These are phyloP conservation scores for Bombylius major DNA, from an alignment of 2,888 invertebrate species.

Conservation along the genomic window DNA sequence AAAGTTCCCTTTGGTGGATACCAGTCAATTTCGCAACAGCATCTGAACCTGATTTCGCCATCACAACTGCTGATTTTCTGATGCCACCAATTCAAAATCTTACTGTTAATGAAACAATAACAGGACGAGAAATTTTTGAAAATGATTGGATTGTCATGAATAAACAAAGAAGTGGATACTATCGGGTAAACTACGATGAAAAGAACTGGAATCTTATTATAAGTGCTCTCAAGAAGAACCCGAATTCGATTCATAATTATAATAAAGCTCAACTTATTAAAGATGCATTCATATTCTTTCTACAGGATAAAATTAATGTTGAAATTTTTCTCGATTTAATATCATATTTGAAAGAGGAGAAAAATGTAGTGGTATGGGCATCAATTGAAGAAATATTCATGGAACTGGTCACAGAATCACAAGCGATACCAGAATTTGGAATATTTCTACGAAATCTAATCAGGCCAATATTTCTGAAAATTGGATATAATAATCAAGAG, in stretches of 20 bases:
- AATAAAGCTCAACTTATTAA: constrained; percentile 79
- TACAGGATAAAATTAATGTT: background rate
- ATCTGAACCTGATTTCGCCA: constrained; percentile 25
- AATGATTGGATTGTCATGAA: constrained; percentile 31
- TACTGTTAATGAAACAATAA: constrained; percentile 5
- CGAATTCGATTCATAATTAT: constrained; percentile 53
- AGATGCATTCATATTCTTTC: constrained; percentile 42
- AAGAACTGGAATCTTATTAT: constrained; percentile 54
- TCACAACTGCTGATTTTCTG: constrained; percentile 25
- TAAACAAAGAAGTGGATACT: constrained; percentile 36
- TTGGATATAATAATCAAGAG: too few species aligned
- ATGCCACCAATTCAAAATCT: constrained; percentile 15
- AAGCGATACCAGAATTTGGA: too few species aligned
- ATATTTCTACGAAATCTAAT: too few species aligned
- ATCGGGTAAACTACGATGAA: constrained; percentile 57
- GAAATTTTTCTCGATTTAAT: background rate
- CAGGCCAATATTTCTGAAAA: too few species aligned
- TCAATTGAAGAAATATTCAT: background rate
- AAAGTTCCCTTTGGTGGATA: constrained; percentile 26
- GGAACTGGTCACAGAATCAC: too few species aligned
- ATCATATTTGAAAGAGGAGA: background rate
- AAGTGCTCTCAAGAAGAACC: constrained; percentile 46
- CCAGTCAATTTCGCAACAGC: constrained; percentile 28
- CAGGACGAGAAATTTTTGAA: constrained; percentile 5
- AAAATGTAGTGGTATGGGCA: background rate